phyloP scores from a whole-genome alignment of 2,797 vertebrate genomes.

The Manis javanica region DNA sequence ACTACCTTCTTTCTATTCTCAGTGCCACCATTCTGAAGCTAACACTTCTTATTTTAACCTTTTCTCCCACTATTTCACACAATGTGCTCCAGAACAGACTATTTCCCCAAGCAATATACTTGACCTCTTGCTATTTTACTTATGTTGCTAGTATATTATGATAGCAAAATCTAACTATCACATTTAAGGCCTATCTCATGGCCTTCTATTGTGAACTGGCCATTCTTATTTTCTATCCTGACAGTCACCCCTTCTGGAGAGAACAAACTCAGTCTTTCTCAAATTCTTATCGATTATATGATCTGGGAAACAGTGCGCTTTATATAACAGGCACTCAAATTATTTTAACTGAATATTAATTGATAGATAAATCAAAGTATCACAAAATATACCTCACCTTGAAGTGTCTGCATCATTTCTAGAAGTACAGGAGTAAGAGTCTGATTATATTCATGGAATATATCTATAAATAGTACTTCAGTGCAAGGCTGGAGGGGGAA shows the following conservation, averaged over 20 bases:
- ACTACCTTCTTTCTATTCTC: background rate
- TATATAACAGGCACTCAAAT: background rate
- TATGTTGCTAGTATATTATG: background rate
- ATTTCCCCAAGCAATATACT: background rate
- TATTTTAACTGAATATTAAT: slow-evolving; percentile 36
- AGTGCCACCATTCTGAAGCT: background rate
- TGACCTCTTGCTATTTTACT: background rate
- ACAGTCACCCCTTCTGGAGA: background rate
- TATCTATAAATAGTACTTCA: slow-evolving; percentile 97
- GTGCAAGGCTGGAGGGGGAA: slow-evolving; percentile 92
- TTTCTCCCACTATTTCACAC: background rate
- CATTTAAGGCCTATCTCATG: background rate
- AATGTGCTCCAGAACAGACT: background rate
- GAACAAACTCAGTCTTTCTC: background rate
- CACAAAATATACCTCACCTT: slow-evolving; percentile 88
- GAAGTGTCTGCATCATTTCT: slow-evolving; percentile 96
- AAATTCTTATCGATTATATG: background rate
- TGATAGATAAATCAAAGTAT: slow-evolving; percentile 8
- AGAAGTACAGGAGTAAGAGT: slow-evolving; percentile 95
- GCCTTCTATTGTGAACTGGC: background rate
- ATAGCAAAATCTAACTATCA: background rate
- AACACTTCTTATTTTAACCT: background rate
- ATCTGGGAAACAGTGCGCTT: background rate
- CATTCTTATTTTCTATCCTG: background rate
- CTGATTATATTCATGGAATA: slow-evolving; percentile 98